Evolutionary conservation across 2,888 invertebrate genomes (phyloP), one percentile per base, ranked within the genome.

Genomic region (Pachydiplax longipennis): DNA sequence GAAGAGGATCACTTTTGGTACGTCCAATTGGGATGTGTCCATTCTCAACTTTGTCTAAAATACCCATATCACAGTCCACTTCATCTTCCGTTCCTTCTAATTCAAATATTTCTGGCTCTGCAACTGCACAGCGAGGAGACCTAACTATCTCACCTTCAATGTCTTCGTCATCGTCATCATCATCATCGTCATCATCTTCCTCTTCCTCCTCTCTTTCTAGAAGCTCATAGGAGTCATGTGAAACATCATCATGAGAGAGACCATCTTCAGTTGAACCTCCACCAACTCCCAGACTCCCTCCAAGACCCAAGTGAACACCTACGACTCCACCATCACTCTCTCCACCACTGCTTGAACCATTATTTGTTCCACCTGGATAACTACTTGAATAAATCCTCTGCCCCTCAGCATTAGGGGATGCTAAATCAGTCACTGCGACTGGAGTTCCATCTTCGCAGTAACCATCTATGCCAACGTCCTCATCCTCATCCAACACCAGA

Each of bases 151-250:
- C 93, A 92, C 94, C 94, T 91, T 96, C 96, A 90, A 96, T 96
- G 82, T 97, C 93, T 2, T 96, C 96, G 93, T 97, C 96, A 92
- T 96, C 96, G 92, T 97, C 97, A 93, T 97, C 96, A 93, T 97
- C 96, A 92, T 91, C 94, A 80, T 94, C 93, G 10, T 93, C 93
- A 91, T 93, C 93, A 92, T 94, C 94, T 90, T 95, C 94, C 91
- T 94, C 95, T 93, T 96, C 95, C 93, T 96, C 96, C 92, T 96
- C 96, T 91, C 96, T 96, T 93, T 97, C 96, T 91, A 98, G 94
- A 40, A 98, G 94, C 93, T 98, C 98, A 94, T 98, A 98, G 93
- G 97, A 98, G 93, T 98, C 98, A 93, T 98, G 98, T 58, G 98
- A 97, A 53, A 98, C 94, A 94, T 98, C 98, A 93, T 98, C 98